Evolutionary conservation across 2,888 invertebrate genomes (phyloP).

Genomic region (Heliconius charithonia): DNA sequence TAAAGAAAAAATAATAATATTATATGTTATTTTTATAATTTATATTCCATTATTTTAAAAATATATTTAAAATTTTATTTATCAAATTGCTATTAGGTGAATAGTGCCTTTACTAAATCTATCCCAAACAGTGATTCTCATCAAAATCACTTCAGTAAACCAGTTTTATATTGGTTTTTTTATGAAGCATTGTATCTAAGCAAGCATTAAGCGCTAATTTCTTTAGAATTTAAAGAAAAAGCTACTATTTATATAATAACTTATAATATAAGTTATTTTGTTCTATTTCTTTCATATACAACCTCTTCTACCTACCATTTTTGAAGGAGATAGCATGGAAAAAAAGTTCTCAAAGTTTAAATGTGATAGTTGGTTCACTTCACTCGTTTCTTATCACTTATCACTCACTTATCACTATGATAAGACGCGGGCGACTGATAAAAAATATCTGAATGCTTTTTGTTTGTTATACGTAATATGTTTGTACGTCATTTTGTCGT

Average conservation of each 20-base stretch:
- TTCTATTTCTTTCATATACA: slow-evolving; percentile 77
- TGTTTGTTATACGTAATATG: slow-evolving; percentile 16
- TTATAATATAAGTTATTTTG: slow-evolving; percentile 23
- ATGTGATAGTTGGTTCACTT: slow-evolving; percentile 52
- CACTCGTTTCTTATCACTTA: slow-evolving; percentile 39
- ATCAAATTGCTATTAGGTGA: slow-evolving; percentile 4
- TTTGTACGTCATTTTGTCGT: slow-evolving; percentile 27
- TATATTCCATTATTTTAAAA: no score
- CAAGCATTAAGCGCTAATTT: slow-evolving; percentile 32
- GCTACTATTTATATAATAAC: slow-evolving; percentile 33
- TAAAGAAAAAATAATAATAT: no score
- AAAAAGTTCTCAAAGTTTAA: slow-evolving; percentile 78
- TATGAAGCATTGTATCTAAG: slow-evolving; percentile 27
- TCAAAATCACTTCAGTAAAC: slow-evolving; percentile 21
- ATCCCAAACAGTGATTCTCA: slow-evolving; percentile 14
- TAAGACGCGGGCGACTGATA: slow-evolving; percentile 45
- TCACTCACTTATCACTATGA: slow-evolving; percentile 39
- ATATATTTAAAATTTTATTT: not conserved
- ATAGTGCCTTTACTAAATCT: slow-evolving; percentile 23
- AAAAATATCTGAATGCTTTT: slow-evolving; percentile 48
- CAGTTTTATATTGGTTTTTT: slow-evolving; percentile 34
- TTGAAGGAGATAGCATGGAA: slow-evolving; percentile 83
- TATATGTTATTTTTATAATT: no score
- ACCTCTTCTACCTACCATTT: slow-evolving; percentile 84
- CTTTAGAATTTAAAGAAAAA: slow-evolving; percentile 24